A percentile compares a stretch with the other conserved stretches of the same genome.
These are phyloP conservation scores for Dolomedes plantarius DNA, from an alignment of 2,888 invertebrate genomes.

Conservation along the genomic window DNA sequence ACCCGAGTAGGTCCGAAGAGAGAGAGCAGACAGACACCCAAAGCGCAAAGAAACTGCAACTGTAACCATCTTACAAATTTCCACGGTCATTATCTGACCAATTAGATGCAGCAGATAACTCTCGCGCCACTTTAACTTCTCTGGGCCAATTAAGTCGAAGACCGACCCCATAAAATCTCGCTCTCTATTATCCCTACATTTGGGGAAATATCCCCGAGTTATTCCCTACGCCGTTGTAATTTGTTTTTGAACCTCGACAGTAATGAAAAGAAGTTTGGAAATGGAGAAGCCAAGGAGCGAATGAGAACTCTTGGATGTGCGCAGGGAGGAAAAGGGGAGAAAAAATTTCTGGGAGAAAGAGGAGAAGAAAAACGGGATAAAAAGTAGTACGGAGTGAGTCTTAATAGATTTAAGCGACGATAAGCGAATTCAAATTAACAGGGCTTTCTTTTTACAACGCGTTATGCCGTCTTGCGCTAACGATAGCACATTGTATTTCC, in stretches of 20 bases:
- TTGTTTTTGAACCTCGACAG: slow-evolving; percentile 67
- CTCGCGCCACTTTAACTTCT: background rate
- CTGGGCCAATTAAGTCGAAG: slow-evolving; percentile 57
- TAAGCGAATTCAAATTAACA: slow-evolving; percentile 72
- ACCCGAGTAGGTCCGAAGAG: background rate
- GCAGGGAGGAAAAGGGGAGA: slow-evolving; percentile 16
- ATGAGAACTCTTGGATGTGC: slow-evolving; percentile 13
- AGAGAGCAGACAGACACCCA: background rate
- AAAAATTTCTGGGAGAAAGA: slow-evolving; percentile 12
- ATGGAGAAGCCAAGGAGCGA: slow-evolving; percentile 42
- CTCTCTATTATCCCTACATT: slow-evolving; percentile 61
- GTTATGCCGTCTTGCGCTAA: slow-evolving; percentile 65
- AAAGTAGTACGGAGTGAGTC: slow-evolving; percentile 68
- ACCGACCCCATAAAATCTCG: slow-evolving; percentile 38
- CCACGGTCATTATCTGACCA: slow-evolving; percentile 3
- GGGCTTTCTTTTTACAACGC: slow-evolving; percentile 65
- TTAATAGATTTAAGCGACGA: slow-evolving; percentile 71
- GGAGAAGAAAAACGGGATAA: slow-evolving; percentile 54
- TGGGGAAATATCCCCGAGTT: slow-evolving; percentile 54
- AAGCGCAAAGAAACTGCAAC: background rate
- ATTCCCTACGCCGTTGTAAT: slow-evolving; percentile 63
- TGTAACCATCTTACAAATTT: slow-evolving; percentile 1
- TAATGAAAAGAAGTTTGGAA: slow-evolving; percentile 68
- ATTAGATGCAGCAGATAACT: background rate
- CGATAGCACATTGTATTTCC: slow-evolving; percentile 57